Base-by-base conservation (phyloP, 1,140 invertebrate species). In the Cataglyphis hispanica region DNA sequence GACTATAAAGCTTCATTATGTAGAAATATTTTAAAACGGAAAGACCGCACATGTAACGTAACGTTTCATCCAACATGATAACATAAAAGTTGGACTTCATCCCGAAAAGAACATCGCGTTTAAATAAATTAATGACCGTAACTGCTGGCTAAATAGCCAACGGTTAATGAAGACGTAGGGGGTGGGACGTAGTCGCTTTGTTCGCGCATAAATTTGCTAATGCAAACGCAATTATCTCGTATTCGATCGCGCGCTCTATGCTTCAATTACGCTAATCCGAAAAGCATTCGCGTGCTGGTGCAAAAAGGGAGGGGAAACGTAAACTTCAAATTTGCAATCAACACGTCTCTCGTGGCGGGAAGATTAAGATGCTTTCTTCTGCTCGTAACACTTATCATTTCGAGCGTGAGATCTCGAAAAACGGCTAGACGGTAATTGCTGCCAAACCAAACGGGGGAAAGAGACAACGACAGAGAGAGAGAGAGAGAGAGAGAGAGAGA, bases 351-450 rank as follows among this genome's bases (percentile, higher is more conserved):
- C 31, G 22, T n/a, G 25, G 31, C 25, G 10, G 27, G 13, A 75
- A 85, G 87, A 89, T 89, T 86, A 86, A 89, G 87, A 6, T 75
- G 56, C 60, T 69, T 77, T 87, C 75, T 75, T 89, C 77, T n/a
- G 83, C 74, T 22, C 75, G 75, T 81, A 66, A 89, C 83, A 84
- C 84, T 89, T 77, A 86, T 89, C 87, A 89, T 88, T 85, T 83
- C 70, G 50, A 81, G 40, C 75, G 50, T 58, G 81, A 87, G 85
- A 87, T 83, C 78, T 69, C 67, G 46, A 87, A 89, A 85, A 89
- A 89, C 61, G 69, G 50, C 46, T 80, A 84, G 85, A 89, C 80
- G 67, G 76, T 90, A 90, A 90, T 90, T 89, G 87, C 87, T 72
- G 74, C 74, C 87, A 70, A 89, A 89, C 67, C 56, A 25, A 76